A percentile compares a stretch with the other conserved stretches of the same genome.
Conservation (phyloP, 35 echinoderm and acorn worm species). For the Stichopus chloronotus region DNA sequence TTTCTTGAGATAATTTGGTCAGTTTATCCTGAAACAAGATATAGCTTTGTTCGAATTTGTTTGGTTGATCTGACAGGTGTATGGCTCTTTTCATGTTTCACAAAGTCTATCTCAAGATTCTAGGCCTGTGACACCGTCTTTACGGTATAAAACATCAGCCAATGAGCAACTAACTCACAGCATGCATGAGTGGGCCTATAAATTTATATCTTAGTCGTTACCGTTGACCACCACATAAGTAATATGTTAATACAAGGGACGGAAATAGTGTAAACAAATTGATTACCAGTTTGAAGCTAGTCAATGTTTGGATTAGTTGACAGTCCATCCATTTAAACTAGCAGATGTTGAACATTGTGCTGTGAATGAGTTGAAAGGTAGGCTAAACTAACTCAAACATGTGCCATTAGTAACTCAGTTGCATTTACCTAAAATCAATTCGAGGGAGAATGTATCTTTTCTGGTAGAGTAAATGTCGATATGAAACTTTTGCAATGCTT, state of each 20-base stretch:
- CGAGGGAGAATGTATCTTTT: background rate
- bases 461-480: background rate
- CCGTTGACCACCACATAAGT: too few species aligned
- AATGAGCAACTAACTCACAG: too few species aligned
- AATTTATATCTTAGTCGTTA: too few species aligned
- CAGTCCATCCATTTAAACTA: background rate
- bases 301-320: background rate
- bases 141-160: too few species aligned
- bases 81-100: too few species aligned
- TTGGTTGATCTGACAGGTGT: too few species aligned
- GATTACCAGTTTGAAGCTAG: background rate
- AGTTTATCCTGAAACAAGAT: too few species aligned
- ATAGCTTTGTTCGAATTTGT: too few species aligned
- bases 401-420: background rate
- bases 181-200: too few species aligned
- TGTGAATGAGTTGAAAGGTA: background rate
- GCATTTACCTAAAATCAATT: background rate
- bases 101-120: too few species aligned
- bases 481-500: background rate
- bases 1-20: too few species aligned
- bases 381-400: background rate
- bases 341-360: background rate
- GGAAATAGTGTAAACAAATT: background rate
- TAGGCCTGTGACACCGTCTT: too few species aligned
- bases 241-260: background rate